These are phyloP conservation scores for Drosophila melanosoma DNA, from an alignment of 2,888 invertebrate genomes.

Conservation along the genomic window DNA sequence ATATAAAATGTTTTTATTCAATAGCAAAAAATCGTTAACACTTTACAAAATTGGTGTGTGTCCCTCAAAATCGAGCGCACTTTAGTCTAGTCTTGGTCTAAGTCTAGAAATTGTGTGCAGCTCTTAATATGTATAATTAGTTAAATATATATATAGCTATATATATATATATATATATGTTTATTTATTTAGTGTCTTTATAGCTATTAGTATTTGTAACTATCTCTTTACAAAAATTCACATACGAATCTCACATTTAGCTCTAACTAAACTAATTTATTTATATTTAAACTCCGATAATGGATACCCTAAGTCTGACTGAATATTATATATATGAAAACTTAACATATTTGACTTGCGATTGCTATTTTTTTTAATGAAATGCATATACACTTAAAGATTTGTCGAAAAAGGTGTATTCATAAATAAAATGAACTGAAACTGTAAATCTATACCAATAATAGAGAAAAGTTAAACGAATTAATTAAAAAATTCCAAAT, in stretches of 20 bases:
- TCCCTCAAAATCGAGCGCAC: constrained; percentile 47
- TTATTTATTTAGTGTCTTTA: constrained; percentile 49
- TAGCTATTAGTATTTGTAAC: constrained; percentile 44
- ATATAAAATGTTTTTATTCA: constrained; percentile 73
- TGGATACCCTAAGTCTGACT: constrained; percentile 51
- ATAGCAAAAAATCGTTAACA: constrained; percentile 66
- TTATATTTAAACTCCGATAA: constrained; percentile 37
- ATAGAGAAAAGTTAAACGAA: background rate
- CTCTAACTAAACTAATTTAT: constrained; percentile 50
- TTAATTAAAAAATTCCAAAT: no score
- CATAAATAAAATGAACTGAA: constrained; percentile 21
- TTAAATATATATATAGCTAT: constrained; percentile 13
- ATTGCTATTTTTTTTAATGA: constrained; percentile 20
- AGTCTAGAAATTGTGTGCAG: constrained; percentile 32
- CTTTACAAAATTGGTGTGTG: constrained; percentile 58
- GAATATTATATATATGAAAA: constrained; percentile 22
- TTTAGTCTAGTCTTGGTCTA: constrained; percentile 36
- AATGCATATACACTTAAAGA: constrained; percentile 27
- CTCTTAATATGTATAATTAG: constrained; percentile 37
- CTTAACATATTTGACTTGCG: constrained; percentile 55
- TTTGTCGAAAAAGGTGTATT: constrained; percentile 2
- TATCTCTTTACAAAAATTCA: constrained; percentile 49
- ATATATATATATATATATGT: constrained; percentile 8
- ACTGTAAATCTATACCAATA: background rate
- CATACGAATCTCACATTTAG: constrained; percentile 27